Conservation (phyloP, 2,113 vertebrate species). For the Amia ocellicauda region DNA sequence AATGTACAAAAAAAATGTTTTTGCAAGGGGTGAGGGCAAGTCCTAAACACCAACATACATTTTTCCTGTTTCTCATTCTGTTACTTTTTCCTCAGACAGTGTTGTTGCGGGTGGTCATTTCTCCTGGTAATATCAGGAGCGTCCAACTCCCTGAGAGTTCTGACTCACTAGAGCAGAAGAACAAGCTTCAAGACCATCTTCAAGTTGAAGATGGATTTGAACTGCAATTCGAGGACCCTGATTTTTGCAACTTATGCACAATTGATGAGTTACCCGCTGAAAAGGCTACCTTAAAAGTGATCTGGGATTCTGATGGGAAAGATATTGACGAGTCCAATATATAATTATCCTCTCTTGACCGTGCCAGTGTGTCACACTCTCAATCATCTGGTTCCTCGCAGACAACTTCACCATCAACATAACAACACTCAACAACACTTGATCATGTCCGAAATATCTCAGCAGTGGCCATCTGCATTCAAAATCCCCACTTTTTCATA, state of each 20-base stretch:
- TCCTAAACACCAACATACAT: neutral
- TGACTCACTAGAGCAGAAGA: slow-evolving; percentile 4
- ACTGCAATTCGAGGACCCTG: slow-evolving; percentile 21
- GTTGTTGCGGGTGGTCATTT: too few relatives aligned
- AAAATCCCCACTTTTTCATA: slow-evolving; percentile 25
- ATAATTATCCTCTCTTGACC: slow-evolving; percentile 22
- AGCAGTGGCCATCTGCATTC: slow-evolving; percentile 24
- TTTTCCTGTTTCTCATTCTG: neutral
- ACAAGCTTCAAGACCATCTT: slow-evolving; percentile 15
- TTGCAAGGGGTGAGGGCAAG: too few relatives aligned
- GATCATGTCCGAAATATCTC: neutral
- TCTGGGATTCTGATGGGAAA: too few relatives aligned
- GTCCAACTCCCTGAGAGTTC: slow-evolving; percentile 12
- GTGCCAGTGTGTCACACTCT: slow-evolving; percentile 8
- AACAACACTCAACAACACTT: neutral
- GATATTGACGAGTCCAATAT: too few relatives aligned
- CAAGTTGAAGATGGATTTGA: slow-evolving; percentile 13
- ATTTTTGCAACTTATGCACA: slow-evolving; percentile 26
- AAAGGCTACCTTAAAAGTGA: slow-evolving; percentile 25
- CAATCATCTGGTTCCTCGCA: too few relatives aligned
- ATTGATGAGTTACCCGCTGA: slow-evolving; percentile 26
- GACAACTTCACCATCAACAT: too few relatives aligned
- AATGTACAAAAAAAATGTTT: too few relatives aligned
- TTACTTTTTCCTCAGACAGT: neutral
- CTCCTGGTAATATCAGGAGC: neutral